These are phyloP conservation scores for Dissostichus mawsoni DNA, from an alignment of 2,113 vertebrate genomes.

Conservation along the genomic window DNA sequence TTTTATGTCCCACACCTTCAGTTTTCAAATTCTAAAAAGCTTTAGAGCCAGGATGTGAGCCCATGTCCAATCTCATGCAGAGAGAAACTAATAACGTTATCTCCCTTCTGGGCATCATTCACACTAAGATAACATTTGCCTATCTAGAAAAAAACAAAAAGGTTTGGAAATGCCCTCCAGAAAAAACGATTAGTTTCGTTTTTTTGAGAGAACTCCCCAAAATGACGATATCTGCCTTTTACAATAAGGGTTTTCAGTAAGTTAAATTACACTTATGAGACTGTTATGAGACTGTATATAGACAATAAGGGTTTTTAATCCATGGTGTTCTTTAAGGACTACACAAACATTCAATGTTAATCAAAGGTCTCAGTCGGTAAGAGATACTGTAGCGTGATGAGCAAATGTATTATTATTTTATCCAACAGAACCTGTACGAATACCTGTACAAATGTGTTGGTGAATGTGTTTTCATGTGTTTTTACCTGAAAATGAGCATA, in stretches of 20 bases:
- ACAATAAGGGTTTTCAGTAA: no score
- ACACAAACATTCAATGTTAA: background rate
- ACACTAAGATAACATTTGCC: background rate
- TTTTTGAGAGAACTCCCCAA: no score
- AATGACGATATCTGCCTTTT: no score
- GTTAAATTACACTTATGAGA: no score
- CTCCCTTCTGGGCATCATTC: background rate
- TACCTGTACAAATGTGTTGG: background rate
- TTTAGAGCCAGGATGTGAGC: background rate
- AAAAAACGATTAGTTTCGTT: no score
- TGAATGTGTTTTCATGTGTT: background rate
- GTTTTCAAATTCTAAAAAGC: background rate
- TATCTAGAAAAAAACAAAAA: background rate
- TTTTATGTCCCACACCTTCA: background rate
- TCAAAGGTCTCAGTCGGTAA: background rate
- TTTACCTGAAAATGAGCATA: background rate
- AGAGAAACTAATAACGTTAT: background rate
- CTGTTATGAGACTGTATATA: no score
- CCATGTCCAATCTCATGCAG: background rate
- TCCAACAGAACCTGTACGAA: background rate
- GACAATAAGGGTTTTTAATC: no score
- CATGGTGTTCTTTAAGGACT: no score
- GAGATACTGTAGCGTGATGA: background rate
- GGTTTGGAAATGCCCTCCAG: background rate
- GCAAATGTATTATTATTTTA: background rate